Conservation (phyloP, 2,113 vertebrate species). For the Prionailurus viverrinus region DNA sequence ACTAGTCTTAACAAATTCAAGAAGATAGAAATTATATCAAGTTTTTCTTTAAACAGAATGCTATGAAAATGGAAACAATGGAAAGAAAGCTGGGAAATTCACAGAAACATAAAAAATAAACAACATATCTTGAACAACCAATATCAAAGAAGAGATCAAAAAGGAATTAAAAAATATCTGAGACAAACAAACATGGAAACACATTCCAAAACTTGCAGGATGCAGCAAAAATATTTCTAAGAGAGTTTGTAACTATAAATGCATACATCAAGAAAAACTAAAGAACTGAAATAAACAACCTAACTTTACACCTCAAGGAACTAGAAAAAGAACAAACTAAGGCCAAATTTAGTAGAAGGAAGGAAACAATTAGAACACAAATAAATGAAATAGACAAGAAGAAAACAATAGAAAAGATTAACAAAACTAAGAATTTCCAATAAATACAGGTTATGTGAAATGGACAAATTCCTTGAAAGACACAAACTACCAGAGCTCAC, state of each 20-base stretch:
- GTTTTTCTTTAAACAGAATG: not conserved
- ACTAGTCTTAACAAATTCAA: not conserved
- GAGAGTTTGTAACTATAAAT: not conserved
- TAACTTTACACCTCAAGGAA: not conserved
- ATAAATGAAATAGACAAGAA: not conserved
- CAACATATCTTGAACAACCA: not conserved
- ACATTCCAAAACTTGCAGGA: not conserved
- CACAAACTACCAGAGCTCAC: not conserved
- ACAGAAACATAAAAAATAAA: slow-evolving; percentile 28
- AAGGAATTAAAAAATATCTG: not conserved
- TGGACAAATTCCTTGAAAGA: not conserved
- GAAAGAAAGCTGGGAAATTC: not conserved
- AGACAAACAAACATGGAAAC: slow-evolving; percentile 19
- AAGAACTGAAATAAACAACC: not conserved
- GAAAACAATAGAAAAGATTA: not conserved
- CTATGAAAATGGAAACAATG: not conserved
- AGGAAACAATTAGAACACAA: not conserved
- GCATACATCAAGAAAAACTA: not conserved
- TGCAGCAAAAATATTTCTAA: not conserved
- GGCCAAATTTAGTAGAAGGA: not conserved
- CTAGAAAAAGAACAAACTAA: not conserved
- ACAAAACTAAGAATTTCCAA: not conserved
- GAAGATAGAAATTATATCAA: not conserved
- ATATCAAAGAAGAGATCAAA: not conserved
- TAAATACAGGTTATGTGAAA: not conserved